These are phyloP conservation scores for Argyra leucocephala DNA, from an alignment of 2,888 invertebrate genomes.

Conservation along the genomic window DNA sequence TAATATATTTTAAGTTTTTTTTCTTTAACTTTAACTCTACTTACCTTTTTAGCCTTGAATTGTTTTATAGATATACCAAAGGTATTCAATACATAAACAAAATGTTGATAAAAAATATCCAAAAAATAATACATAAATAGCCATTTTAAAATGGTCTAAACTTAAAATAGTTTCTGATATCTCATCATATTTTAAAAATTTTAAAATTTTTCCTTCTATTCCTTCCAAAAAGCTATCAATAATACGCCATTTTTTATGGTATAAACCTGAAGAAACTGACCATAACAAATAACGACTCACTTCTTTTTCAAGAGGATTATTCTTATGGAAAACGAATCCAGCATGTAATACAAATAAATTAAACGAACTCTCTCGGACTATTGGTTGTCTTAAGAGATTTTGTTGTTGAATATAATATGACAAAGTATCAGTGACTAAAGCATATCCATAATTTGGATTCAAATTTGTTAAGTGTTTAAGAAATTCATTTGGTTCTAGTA, in stretches of 20 bases:
- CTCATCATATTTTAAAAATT: background rate
- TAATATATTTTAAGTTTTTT: too few relatives aligned
- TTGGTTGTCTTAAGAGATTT: background rate
- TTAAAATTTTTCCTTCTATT: background rate
- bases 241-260: background rate
- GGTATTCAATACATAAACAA: background rate
- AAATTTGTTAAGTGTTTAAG: background rate
- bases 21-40: too few relatives aligned
- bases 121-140: background rate
- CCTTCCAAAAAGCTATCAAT: background rate
- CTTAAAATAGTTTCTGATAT: background rate
- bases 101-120: background rate
- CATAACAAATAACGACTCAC: background rate
- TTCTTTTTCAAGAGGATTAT: background rate
- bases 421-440: background rate
- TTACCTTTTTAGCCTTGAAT: too few relatives aligned
- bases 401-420: background rate
- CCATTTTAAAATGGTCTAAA: background rate
- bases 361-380: background rate
- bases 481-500: background rate
- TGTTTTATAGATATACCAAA: too few relatives aligned
- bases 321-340: background rate
- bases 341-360: background rate
- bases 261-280: background rate
- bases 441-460: background rate